Evolutionary conservation across 2,888 invertebrate species (phyloP).

Genomic region (Polia nebulosa): DNA sequence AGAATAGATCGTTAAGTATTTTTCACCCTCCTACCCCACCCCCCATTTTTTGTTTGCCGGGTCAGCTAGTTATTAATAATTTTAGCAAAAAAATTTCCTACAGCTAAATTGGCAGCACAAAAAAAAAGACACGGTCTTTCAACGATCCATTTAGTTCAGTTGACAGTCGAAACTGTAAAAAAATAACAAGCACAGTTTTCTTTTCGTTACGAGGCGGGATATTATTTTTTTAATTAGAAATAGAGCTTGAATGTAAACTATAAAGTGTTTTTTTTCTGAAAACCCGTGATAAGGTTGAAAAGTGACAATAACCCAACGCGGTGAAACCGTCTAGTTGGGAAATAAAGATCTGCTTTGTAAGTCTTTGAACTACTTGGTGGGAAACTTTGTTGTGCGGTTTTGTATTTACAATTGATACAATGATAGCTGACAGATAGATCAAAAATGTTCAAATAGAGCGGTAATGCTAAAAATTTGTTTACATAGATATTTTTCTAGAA

Average conservation of each 20-base stretch:
- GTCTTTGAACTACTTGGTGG: neutral
- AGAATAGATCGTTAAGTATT: too few species aligned
- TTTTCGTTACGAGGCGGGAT: conserved; percentile 17
- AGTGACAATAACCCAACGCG: neutral
- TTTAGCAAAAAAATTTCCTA: neutral
- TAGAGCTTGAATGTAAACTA: neutral
- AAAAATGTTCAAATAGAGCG: too few species aligned
- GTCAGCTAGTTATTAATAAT: neutral
- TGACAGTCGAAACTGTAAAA: conserved; percentile 4
- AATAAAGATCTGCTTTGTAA: conserved; percentile 17
- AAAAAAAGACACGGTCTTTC: neutral
- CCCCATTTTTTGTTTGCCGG: too few species aligned
- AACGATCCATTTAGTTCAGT: conserved; percentile 13
- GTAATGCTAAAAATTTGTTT: too few species aligned
- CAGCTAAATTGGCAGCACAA: neutral
- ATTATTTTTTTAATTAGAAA: conserved; percentile 14
- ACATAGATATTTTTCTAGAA: too few species aligned
- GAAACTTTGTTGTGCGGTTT: neutral
- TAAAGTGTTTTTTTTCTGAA: conserved; percentile 3
- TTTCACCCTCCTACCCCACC: too few species aligned
- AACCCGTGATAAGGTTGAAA: neutral
- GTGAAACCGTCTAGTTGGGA: conserved; percentile 11
- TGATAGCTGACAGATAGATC: too few species aligned
- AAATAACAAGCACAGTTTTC: conserved; percentile 31
- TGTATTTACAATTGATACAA: too few species aligned